Percentiles rank a stretch among this genome's conserved stretches.
phyloP scores from a whole-genome alignment of 2,797 vertebrate genomes.

The Oreortyx pictus region DNA sequence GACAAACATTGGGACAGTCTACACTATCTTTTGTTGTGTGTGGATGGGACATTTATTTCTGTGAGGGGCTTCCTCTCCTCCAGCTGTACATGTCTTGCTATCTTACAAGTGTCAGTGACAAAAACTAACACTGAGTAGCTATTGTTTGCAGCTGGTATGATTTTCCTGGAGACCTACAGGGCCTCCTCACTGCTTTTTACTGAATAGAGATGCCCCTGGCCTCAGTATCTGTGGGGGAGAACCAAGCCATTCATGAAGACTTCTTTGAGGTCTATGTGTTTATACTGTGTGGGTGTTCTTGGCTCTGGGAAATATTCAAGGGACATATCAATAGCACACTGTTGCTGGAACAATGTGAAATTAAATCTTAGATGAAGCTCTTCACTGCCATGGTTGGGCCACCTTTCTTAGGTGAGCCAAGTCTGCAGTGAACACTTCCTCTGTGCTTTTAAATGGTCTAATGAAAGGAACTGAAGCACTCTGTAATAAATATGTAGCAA shows the following conservation, averaged over 20 bases:
- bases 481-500: neutral
- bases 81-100: neutral
- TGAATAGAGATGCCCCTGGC: neutral
- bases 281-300: conserved; percentile 41
- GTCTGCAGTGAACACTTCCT: conserved; percentile 14
- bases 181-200: neutral
- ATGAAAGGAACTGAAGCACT: conserved; percentile 1
- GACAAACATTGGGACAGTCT: neutral
- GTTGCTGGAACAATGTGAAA: conserved; percentile 48
- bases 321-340: conserved; percentile 36
- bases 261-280: conserved; percentile 22
- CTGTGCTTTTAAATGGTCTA: neutral
- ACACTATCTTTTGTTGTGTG: neutral
- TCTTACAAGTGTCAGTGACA: neutral
- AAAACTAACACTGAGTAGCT: neutral
- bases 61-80: neutral
- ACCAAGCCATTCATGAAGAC: neutral
- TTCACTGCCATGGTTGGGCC: neutral
- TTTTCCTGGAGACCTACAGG: neutral
- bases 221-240: neutral
- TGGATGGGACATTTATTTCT: neutral
- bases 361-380: neutral
- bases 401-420: neutral
- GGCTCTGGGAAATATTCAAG: neutral
- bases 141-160: conserved; percentile 12